phyloP scores from a whole-genome alignment of 2,888 invertebrate genomes.

The Papilio protenor region DNA sequence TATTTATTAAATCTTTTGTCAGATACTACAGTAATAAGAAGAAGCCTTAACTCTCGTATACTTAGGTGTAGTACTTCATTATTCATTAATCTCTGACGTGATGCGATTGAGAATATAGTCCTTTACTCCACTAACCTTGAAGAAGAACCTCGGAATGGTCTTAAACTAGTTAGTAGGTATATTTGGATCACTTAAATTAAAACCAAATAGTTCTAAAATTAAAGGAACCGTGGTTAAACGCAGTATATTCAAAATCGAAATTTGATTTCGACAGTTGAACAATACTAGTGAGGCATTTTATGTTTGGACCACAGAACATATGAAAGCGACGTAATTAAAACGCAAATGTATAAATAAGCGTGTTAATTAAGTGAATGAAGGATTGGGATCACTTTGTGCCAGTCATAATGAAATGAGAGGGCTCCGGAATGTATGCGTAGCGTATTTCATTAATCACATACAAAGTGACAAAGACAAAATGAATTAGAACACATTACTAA shows the following conservation, averaged over 20 bases:
- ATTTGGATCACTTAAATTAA: background rate
- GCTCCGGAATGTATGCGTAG: conserved; percentile 18
- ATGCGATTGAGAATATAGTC: no score
- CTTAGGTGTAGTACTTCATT: no score
- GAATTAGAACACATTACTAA: conserved; percentile 14
- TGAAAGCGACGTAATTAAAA: conserved; percentile 35
- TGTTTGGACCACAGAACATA: conserved; percentile 11
- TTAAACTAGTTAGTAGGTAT: no score
- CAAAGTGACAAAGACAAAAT: conserved; percentile 27
- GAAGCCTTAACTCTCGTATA: no score
- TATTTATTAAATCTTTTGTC: no score
- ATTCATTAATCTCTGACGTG: no score
- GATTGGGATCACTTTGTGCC: conserved; percentile 33
- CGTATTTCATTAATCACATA: conserved; percentile 31
- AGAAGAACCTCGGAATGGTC: no score
- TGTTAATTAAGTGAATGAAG: conserved; percentile 37
- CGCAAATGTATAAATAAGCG: conserved; percentile 37
- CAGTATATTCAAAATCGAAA: background rate
- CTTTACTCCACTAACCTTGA: no score
- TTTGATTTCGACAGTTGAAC: background rate
- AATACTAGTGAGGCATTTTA: background rate
- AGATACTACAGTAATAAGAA: no score
- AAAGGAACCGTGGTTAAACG: background rate
- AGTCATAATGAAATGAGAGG: conserved; percentile 31
- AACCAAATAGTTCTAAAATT: background rate